Evolutionary conservation across 2,888 invertebrate species (phyloP).

Genomic region (Tetramorium bicarinatum): DNA sequence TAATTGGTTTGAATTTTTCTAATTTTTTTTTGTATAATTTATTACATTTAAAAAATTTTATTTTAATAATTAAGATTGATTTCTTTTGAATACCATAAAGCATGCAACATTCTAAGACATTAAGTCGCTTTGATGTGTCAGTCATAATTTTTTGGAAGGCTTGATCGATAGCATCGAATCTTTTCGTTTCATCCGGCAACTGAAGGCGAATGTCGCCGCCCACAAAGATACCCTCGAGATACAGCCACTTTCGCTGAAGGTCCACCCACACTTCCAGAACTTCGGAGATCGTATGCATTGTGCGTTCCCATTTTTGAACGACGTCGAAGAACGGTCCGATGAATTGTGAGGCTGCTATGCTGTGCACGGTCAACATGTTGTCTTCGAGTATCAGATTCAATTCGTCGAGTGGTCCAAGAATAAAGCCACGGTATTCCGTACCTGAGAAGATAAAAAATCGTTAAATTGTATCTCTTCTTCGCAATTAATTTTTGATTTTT

Average conservation of each 20-base stretch:
- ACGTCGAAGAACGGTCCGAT: constrained; percentile 94
- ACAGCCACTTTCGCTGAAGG: constrained; percentile 96
- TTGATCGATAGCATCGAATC: constrained; percentile 96
- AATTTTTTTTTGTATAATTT: not conserved
- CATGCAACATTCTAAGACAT: constrained; percentile 93
- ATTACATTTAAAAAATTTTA: not conserved
- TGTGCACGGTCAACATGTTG: constrained; percentile 95
- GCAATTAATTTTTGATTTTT: not conserved
- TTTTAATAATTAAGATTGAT: not conserved
- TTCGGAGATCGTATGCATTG: constrained; percentile 93
- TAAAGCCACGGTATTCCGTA: constrained; percentile 92
- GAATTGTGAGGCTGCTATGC: constrained; percentile 96
- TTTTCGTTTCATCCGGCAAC: constrained; percentile 95
- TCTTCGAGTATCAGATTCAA: constrained; percentile 94
- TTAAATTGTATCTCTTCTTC: not conserved
- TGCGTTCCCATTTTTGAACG: constrained; percentile 95
- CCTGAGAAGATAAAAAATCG: constrained; percentile 79
- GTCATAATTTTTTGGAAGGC: constrained; percentile 94
- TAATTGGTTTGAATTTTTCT: not conserved
- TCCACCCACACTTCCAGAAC: constrained; percentile 95
- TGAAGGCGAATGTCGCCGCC: constrained; percentile 95
- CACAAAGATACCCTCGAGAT: constrained; percentile 96
- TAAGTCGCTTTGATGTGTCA: constrained; percentile 93
- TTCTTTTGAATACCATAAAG: constrained; percentile 83
- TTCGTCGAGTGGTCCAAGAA: constrained; percentile 94